Evolutionary conservation across 1,140 invertebrate species (phyloP).

Genomic region (Drosophila ananassae): DNA sequence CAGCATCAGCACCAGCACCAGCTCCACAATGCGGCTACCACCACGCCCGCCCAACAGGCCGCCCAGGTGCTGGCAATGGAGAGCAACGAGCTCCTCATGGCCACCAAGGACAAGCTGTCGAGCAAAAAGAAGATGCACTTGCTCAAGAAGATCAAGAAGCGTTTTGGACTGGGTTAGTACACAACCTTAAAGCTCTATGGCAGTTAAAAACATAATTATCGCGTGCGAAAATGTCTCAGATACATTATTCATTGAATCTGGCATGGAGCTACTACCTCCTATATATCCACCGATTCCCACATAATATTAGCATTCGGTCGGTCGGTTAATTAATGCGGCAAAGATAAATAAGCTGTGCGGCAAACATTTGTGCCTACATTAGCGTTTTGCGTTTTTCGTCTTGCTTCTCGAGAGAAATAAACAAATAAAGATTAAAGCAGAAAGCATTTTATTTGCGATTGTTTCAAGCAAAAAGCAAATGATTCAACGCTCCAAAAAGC

Average conservation of each 20-base stretch:
- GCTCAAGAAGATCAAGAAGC: slow-evolving; percentile 85
- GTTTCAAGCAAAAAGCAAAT: slow-evolving; percentile 59
- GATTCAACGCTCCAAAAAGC: slow-evolving; percentile 24
- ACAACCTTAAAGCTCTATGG: neutral
- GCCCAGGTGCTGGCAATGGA: slow-evolving; percentile 70
- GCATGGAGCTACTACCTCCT: slow-evolving; percentile 1
- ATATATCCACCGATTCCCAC: slow-evolving; percentile 56
- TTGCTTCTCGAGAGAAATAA: slow-evolving; percentile 38
- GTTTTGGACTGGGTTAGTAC: slow-evolving; percentile 85
- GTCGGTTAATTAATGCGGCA: slow-evolving; percentile 71
- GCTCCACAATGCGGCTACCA: slow-evolving; percentile 47
- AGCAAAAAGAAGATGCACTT: slow-evolving; percentile 85
- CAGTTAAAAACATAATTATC: slow-evolving; percentile 36
- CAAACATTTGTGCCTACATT: slow-evolving; percentile 67
- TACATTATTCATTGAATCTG: slow-evolving; percentile 69
- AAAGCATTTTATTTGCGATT: slow-evolving; percentile 60
- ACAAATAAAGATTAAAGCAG: slow-evolving; percentile 32
- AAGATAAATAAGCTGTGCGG: slow-evolving; percentile 68
- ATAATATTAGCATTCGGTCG: slow-evolving; percentile 68
- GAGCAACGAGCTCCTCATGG: slow-evolving; percentile 69
- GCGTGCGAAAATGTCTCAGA: slow-evolving; percentile 66
- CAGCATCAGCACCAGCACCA: slow-evolving; percentile 44
- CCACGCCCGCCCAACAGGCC: slow-evolving; percentile 65
- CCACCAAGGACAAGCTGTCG: slow-evolving; percentile 77
- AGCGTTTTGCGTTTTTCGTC: slow-evolving; percentile 49